Evolutionary conservation across 2,888 invertebrate species (phyloP), one percentile per base, ranked within the genome.

Genomic region (Mystacides longicornis): DNA sequence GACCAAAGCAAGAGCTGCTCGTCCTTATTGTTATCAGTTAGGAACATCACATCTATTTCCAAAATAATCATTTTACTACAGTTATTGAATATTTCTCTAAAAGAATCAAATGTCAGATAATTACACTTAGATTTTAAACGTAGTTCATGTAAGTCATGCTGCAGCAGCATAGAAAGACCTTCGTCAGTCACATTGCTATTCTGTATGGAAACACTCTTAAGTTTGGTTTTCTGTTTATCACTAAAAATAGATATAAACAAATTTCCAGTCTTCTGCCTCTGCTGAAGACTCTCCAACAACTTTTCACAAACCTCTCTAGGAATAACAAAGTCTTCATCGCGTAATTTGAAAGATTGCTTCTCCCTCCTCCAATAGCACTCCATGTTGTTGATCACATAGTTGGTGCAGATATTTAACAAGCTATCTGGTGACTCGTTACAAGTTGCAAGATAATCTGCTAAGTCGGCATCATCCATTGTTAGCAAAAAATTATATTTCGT

Each of bases 231-330:
- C 37, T 70, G 67, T n/a, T 77, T 77, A 67, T 89, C 84, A 60
- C 79, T 73, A 67, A 91, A 90, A 63, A 90, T 74, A 63, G 81
- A 79, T 11, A 89, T 80, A 65, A 89, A 83, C 62, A 76, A 78
- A 64, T 89, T 84, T 65, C 84, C 82, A 16, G 87, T 68, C 22
- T 79, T 75, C 49, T 77, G 70, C 51, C 69, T 72, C 58, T 69
- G 75, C 62, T 83, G 81, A 60, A 80, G 81, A 33, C 76, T 71
- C 55, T 80, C 72, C 14, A 89, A 70, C 55, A 89, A 72, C 64
- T 77, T 79, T 66, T 89, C 87, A 65, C 87, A 87, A 62, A 89
- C 80, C 68, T 86, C 87, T 51, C 79, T 78, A 0, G 88, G 88
- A 23, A 89, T 68, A 49, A 81, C 75, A 53, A 87, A 70, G 54